Evolutionary conservation across 92 coral and sea anemone species (phyloP).

Genomic region (Phymanthus crucifer): DNA sequence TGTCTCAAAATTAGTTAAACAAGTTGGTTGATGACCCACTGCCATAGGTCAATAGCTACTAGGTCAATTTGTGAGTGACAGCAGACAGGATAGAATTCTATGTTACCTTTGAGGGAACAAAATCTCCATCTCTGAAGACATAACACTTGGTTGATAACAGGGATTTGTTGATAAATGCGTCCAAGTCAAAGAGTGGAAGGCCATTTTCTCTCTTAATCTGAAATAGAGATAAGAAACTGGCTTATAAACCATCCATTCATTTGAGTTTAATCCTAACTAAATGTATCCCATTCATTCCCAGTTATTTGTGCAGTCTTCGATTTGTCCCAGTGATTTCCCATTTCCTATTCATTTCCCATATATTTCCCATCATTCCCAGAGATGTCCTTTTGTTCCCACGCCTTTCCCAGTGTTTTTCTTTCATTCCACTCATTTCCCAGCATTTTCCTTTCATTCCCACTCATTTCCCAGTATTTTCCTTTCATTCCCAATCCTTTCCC

Average conservation of each 20-base stretch:
- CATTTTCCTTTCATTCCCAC: too few relatives aligned
- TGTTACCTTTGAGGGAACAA: conserved; percentile 63
- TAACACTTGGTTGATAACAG: conserved; percentile 65
- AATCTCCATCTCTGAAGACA: conserved; percentile 45
- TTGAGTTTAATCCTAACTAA: too few relatives aligned
- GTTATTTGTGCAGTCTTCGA: not conserved
- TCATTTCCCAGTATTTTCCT: too few relatives aligned
- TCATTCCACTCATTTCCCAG: too few relatives aligned
- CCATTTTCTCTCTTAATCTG: conserved; percentile 78
- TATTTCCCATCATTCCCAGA: not conserved
- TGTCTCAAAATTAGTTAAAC: not conserved
- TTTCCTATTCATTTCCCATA: not conserved
- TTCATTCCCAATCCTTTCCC: too few relatives aligned
- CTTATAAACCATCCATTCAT: not conserved
- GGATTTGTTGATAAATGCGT: conserved; percentile 45
- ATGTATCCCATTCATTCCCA: not conserved
- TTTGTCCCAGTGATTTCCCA: too few relatives aligned
- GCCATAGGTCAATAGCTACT: too few relatives aligned
- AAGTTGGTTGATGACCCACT: too few relatives aligned
- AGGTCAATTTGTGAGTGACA: too few relatives aligned
- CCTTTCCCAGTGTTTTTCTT: too few relatives aligned
- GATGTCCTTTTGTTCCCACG: too few relatives aligned
- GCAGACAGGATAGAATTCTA: too few relatives aligned
- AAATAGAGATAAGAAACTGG: conserved; percentile 14
- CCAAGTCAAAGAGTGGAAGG: conserved; percentile 76